Evolutionary conservation across 2,888 invertebrate species (phyloP).

Genomic region (Seladonia tumulorum): DNA sequence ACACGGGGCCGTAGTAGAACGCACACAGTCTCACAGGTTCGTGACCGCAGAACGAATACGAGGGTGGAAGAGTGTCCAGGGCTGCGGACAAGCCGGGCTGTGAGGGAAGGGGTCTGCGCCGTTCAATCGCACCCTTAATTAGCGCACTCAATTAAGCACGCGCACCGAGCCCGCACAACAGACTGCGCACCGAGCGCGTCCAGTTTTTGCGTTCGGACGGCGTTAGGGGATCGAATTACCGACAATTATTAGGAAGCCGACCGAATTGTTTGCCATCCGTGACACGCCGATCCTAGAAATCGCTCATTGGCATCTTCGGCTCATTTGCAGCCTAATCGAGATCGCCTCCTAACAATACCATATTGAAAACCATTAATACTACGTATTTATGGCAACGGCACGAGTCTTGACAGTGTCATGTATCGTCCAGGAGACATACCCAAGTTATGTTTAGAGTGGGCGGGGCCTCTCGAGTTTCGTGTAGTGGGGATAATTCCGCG

Average conservation of each 20-base stretch:
- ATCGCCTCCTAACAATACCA: not conserved
- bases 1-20: not conserved
- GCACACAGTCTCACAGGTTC: not conserved
- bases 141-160: constrained; percentile 77
- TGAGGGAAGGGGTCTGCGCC: constrained; percentile 38
- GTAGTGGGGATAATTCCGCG: too few species aligned
- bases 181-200: constrained; percentile 38
- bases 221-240: constrained; percentile 78
- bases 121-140: constrained; percentile 80
- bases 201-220: constrained; percentile 70
- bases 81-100: not conserved
- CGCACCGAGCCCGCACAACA: constrained; percentile 51
- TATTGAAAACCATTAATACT: not conserved
- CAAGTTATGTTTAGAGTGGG: too few species aligned
- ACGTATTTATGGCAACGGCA: too few species aligned
- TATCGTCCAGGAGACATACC: too few species aligned
- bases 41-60: constrained; percentile 34
- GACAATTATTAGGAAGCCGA: constrained; percentile 77
- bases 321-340: not conserved
- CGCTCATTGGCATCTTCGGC: not conserved
- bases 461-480: too few species aligned
- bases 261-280: constrained; percentile 76
- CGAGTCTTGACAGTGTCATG: too few species aligned
- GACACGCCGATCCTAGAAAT: constrained; percentile 69
- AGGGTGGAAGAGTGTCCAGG: constrained; percentile 18